Base-by-base conservation (phyloP, 23 tunicate species). In the Trididemnum nubilum region DNA sequence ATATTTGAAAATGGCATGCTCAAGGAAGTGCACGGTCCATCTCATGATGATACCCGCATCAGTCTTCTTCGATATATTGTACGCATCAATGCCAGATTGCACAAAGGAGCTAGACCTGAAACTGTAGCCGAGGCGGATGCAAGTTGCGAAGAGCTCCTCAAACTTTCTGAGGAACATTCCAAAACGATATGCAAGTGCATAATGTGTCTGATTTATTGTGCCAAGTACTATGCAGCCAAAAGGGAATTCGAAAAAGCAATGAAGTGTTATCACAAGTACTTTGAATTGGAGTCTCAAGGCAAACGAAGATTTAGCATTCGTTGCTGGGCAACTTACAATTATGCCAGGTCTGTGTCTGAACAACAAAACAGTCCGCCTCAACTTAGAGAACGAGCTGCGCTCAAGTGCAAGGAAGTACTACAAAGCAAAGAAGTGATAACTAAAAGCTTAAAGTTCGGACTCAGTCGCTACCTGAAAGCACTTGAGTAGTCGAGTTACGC, bases 271-370 rank as follows among this genome's bases (percentile, higher is more conserved):
- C 12, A 64, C 2, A 33, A 29, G 1, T 64, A 31, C 35, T 85
- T 85, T 44, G 60, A 63, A 2, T n/a, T 33, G 33, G 32, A 0
- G 22, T 65, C 69, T n/a, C 37, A 21, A 2, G 35, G 1, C 24
- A 49, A 82, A 2, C 65, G 22, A 9, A 69, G 34, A 25, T 35
- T 27, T 23, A 81, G 44, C 30, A 64, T 31, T 28, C 38, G 27
- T 29, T 72, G 71, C 22, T 85, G 89, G 89, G 89, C 77, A 0
- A 69, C 66, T 35, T 58, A 49, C 52, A 73, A 66, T 33, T n/a
- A n/a, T n/a, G n/a, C n/a, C n/a, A n/a, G n/a, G n/a, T n/a, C n/a
- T n/a, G n/a, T n/a, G n/a, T n/a, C n/a, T n/a, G n/a, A n/a, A n/a
- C n/a, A n/a, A n/a, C n/a, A n/a, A n/a, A n/a, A n/a, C n/a, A n/a